Evolutionary conservation across 2,888 invertebrate species (phyloP).

Genomic region (Antheraea yamamai): DNA sequence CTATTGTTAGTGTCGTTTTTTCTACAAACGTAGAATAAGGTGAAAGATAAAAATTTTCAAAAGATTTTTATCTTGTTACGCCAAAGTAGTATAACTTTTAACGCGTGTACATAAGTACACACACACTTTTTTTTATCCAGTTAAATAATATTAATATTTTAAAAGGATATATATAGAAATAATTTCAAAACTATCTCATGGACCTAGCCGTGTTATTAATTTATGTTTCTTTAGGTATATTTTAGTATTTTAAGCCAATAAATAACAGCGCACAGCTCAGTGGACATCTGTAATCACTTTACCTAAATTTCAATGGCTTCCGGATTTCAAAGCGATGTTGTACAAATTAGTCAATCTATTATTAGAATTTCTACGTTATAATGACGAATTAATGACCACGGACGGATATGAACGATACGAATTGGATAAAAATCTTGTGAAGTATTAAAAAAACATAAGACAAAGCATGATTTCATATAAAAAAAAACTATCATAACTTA

Average conservation of each 20-base stretch:
- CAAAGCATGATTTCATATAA: neutral
- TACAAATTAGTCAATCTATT: constrained; percentile 40
- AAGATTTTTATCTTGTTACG: no score
- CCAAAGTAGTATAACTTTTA: no score
- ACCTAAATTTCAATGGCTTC: constrained; percentile 63
- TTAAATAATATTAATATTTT: neutral
- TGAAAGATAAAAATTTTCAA: no score
- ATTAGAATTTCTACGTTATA: constrained; percentile 27
- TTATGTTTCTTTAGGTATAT: constrained; percentile 15
- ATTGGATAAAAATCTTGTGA: neutral
- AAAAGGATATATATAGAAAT: neutral
- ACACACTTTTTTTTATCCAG: no score
- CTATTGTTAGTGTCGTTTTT: no score
- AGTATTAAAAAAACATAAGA: neutral
- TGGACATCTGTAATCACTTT: constrained; percentile 51
- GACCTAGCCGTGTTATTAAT: neutral
- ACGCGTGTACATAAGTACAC: no score
- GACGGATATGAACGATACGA: neutral
- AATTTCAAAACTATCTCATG: neutral
- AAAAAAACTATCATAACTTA: neutral
- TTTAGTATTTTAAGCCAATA: constrained; percentile 47
- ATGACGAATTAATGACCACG: neutral
- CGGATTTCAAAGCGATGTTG: constrained; percentile 39
- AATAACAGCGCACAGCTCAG: constrained; percentile 43
- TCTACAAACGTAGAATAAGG: no score